Conservation (phyloP, 2,888 invertebrate genomes). For the Serripes groenlandicus region DNA sequence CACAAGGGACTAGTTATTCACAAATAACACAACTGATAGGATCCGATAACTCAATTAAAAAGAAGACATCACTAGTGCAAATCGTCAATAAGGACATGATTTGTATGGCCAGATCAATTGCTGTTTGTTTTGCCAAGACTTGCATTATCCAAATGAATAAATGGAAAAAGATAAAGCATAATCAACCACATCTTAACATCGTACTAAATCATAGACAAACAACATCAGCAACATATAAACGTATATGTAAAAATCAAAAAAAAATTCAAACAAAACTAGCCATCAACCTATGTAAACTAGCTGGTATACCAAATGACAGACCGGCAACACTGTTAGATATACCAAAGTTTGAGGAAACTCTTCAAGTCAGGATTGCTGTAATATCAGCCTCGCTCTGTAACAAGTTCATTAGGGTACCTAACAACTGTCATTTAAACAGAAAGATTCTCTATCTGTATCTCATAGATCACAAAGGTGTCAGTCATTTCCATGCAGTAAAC, state of each 20-base stretch:
- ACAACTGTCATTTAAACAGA: neutral
- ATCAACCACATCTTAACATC: neutral
- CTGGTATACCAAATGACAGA: neutral
- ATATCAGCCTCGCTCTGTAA: slow-evolving; percentile 26
- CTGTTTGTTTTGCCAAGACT: slow-evolving; percentile 17
- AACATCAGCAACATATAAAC: too few species aligned
- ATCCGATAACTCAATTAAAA: too few species aligned
- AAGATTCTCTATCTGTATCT: slow-evolving; percentile 22
- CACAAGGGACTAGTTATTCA: slow-evolving; percentile 1
- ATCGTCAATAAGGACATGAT: neutral
- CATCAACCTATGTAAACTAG: too few species aligned
- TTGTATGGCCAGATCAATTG: slow-evolving; percentile 1
- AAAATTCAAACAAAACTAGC: too few species aligned
- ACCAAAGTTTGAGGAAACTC: slow-evolving; percentile 8
- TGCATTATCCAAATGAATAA: slow-evolving; percentile 8
- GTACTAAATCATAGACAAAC: too few species aligned
- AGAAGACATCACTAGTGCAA: too few species aligned
- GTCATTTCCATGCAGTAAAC: slow-evolving; percentile 19
- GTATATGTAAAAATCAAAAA: too few species aligned
- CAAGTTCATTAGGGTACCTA: slow-evolving; percentile 26
- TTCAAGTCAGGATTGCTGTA: slow-evolving; percentile 25
- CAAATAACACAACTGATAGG: too few species aligned
- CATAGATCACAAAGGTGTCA: slow-evolving; percentile 24
- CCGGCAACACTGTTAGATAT: slow-evolving; percentile 6
- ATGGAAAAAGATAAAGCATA: neutral